Percentiles rank a stretch among this genome's conserved stretches.
Conservation (phyloP, 2,113 vertebrate species). For the Dasyornis broadbenti region DNA sequence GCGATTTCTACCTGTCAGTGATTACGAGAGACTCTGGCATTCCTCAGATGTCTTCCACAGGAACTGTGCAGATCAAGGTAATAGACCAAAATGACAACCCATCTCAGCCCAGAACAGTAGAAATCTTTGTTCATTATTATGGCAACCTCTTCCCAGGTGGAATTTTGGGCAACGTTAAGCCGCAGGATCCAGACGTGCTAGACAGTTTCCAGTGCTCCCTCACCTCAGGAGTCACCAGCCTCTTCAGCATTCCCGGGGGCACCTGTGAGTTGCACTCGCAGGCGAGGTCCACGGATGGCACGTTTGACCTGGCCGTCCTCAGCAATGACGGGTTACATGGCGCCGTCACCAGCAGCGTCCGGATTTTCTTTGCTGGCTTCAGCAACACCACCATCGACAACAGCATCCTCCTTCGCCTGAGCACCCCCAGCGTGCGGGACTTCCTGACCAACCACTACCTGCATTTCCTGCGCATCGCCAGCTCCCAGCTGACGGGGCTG, state of each 20-base stretch:
- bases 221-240: constrained; percentile 80
- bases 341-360: constrained; percentile 82
- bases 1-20: constrained; percentile 88
- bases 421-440: constrained; percentile 72
- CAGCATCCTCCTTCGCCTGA: constrained; percentile 88
- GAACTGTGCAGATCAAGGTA: constrained; percentile 87
- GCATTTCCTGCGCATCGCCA: constrained; percentile 87
- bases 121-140: constrained; percentile 92
- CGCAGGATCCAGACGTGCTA: constrained; percentile 89
- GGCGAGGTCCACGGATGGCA: constrained; percentile 85
- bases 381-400: constrained; percentile 89
- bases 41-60: constrained; percentile 96
- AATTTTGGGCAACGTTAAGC: constrained; percentile 85
- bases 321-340: constrained; percentile 87
- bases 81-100: constrained; percentile 96
- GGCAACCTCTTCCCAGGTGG: constrained; percentile 92
- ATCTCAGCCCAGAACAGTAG: constrained; percentile 86
- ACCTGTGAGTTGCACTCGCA: constrained; percentile 88
- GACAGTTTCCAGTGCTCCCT: constrained; percentile 92
- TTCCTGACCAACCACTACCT: constrained; percentile 93
- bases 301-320: constrained; percentile 84
- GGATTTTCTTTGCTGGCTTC: constrained; percentile 86
- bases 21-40: constrained; percentile 89
- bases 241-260: constrained; percentile 86
- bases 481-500: constrained; percentile 88